phyloP scores from a whole-genome alignment of 37 sponge, comb jelly and placozoan genomes.

The Mnemiopsis leidyi region DNA sequence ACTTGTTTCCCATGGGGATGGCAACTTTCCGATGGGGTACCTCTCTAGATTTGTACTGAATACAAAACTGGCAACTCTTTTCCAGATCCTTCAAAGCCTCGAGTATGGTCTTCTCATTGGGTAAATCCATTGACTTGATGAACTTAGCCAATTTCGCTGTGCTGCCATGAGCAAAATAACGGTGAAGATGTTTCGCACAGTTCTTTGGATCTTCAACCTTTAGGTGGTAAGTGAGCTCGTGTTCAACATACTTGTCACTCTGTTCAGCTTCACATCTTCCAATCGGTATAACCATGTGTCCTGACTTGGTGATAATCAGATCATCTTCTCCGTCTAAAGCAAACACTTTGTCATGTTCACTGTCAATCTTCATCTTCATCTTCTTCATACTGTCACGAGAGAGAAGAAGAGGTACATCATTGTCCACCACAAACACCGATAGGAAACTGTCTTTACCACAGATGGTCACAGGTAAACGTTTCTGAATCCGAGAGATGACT shows the following conservation, averaged over 20 bases:
- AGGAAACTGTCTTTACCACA: background rate
- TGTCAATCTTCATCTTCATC: background rate
- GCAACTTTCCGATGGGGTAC: background rate
- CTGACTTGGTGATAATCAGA: too few species aligned
- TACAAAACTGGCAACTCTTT: background rate
- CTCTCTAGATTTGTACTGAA: background rate
- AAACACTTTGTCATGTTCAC: background rate
- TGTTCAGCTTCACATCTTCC: background rate
- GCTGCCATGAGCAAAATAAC: slow-evolving; percentile 25
- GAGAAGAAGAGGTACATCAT: background rate
- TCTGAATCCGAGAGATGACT: background rate
- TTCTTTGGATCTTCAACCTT: too few species aligned
- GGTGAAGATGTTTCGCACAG: background rate
- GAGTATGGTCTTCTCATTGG: background rate
- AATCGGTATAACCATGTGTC: too few species aligned
- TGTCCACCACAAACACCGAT: background rate
- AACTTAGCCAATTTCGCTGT: background rate
- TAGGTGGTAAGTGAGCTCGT: too few species aligned
- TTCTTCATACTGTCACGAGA: background rate
- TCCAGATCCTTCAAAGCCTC: background rate
- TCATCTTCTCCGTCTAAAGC: too few species aligned
- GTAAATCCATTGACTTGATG: background rate
- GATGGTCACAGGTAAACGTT: background rate
- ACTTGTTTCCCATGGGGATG: background rate
- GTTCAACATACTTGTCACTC: background rate